Evolutionary conservation across 1,140 invertebrate genomes (phyloP), one percentile per base, ranked within the genome.

Genomic region (Diuraphis noxia): DNA sequence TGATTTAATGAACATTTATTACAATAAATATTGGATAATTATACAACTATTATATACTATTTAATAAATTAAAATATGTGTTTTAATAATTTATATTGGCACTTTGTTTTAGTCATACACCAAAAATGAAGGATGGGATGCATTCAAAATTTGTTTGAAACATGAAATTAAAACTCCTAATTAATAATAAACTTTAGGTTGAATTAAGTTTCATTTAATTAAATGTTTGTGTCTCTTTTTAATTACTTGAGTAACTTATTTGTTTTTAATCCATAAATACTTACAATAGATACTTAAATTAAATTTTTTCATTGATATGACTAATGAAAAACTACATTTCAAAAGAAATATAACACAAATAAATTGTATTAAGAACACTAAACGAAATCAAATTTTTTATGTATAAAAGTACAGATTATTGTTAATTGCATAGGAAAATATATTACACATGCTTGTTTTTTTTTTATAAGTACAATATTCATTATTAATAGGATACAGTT

Each of bases 81-180:
- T 72, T 72, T 72, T 72, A n/a, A 72, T 72, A 72, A 72, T n/a
- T 72, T 72, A n/a, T 72, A n/a, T 72, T 72, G 56, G n/a, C 13
- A n/a, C 13, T 93, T 92, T 93, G 92, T 96, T 96, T 72, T 94
- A 97, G 97, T 96, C 96, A 0, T 96, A 96, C 93, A 95, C 96
- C 38, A 97, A 97, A 93, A 96, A 95, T 92, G 98, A 98, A 94
- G 97, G 97, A 46, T 98, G 97, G 98, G 97, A 98, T 92, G 96
- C 97, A 5, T 99, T 99, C 94, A 98, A 98, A 93, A 95, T 95
- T 49, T 99, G 98, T 93, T 95, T 99, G 36, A 98, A 98, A 93
- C 97, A 98, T 94, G 98, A 99, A 94, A 97, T 98, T 96, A 96
- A 97, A 94, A 94, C 95, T 36, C 94, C 94, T 79, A 88, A 92